A percentile compares a stretch with the other conserved stretches of the same genome.
phyloP scores from a whole-genome alignment of 2,797 vertebrate genomes.

The Mareca strepera region DNA sequence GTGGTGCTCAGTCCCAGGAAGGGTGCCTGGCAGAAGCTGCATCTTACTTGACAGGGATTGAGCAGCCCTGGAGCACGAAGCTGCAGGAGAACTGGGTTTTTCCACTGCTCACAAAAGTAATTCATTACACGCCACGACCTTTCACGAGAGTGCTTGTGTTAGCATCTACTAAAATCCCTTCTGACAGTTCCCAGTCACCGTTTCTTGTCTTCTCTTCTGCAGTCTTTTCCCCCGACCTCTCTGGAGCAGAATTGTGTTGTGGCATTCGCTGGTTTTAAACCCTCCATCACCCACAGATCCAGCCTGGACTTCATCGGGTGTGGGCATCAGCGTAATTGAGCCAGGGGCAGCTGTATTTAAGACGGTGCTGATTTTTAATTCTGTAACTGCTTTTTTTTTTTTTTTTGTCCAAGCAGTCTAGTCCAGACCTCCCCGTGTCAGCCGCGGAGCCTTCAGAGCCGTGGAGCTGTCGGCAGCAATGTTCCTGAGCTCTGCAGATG shows the following conservation, averaged over 20 bases:
- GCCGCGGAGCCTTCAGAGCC: neutral
- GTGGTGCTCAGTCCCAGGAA: neutral
- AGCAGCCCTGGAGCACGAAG: constrained; percentile 20
- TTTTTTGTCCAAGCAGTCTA: neutral
- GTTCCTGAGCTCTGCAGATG: neutral
- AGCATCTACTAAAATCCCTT: neutral
- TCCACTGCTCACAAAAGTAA: constrained; percentile 29
- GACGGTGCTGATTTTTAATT: neutral
- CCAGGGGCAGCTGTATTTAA: neutral
- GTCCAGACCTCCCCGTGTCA: neutral
- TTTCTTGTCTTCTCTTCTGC: neutral
- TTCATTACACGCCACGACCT: neutral
- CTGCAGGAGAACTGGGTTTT: constrained; percentile 35
- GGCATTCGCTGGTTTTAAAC: neutral
- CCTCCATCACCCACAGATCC: neutral
- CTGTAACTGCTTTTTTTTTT: neutral
- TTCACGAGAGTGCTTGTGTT: neutral
- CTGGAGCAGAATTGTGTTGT: neutral
- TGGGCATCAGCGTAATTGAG: neutral
- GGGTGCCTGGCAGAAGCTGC: neutral
- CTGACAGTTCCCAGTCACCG: neutral
- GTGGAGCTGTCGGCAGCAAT: neutral
- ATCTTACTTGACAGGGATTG: neutral
- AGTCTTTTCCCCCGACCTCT: neutral
- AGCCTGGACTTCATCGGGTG: neutral